Conservation (phyloP, 2,797 vertebrate genomes). For the Hippocampus kuda region DNA sequence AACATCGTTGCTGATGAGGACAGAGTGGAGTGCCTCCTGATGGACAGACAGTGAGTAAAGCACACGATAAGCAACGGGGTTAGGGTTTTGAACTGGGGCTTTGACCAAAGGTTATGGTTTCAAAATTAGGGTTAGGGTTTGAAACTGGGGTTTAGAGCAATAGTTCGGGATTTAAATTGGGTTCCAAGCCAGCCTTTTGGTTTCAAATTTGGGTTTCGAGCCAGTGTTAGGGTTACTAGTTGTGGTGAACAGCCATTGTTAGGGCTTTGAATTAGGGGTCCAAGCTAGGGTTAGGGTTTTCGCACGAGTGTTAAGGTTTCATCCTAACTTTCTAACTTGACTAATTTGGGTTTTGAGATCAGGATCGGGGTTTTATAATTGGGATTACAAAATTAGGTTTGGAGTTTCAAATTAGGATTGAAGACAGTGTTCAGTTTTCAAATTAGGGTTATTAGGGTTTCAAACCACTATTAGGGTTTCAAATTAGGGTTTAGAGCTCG, state of each 20-base stretch:
- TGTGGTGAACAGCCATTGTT: too few relatives aligned
- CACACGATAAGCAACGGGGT: background rate
- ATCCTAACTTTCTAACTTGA: background rate
- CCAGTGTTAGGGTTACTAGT: background rate
- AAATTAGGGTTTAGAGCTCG: background rate
- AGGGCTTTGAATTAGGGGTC: too few relatives aligned
- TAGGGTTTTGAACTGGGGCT: background rate
- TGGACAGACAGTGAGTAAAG: slow-evolving; percentile 84
- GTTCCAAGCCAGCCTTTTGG: too few relatives aligned
- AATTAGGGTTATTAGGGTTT: too few relatives aligned
- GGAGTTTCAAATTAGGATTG: background rate
- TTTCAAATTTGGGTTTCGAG: too few relatives aligned
- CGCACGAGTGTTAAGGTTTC: background rate
- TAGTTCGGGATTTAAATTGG: too few relatives aligned
- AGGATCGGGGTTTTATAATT: background rate
- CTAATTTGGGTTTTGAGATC: background rate
- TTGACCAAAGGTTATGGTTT: background rate
- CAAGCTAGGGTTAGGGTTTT: background rate
- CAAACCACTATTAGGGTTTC: too few relatives aligned
- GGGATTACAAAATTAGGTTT: background rate
- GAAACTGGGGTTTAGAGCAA: background rate
- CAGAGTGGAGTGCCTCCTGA: slow-evolving; percentile 82
- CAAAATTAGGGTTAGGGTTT: background rate
- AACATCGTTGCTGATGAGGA: slow-evolving; percentile 88
- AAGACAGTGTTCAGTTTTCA: too few relatives aligned